Percentiles rank a stretch among this genome's conserved stretches.
Evolutionary conservation across 2,888 invertebrate species (phyloP).

Genomic region (Uropetala carovei): DNA sequence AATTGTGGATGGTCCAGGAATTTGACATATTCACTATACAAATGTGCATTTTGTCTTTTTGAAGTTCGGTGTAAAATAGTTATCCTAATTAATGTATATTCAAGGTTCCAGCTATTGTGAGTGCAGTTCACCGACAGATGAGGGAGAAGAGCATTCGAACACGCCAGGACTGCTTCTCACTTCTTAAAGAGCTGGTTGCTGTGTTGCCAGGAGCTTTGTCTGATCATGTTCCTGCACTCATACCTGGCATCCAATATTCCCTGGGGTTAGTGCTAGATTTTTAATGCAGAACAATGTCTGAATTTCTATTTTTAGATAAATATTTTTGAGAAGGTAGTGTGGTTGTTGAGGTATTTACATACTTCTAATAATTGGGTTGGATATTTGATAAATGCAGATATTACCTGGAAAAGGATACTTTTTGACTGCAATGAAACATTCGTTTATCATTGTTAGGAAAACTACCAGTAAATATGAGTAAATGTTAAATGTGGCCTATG

Average conservation of each 20-base stretch:
- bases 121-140: conserved; percentile 92
- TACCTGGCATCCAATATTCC: conserved; percentile 93
- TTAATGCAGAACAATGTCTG: background rate
- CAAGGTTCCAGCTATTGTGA: conserved; percentile 87
- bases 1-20: too few relatives aligned
- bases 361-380: background rate
- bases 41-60: too few relatives aligned
- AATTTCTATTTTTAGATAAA: background rate
- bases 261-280: conserved; percentile 77
- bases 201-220: conserved; percentile 93
- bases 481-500: too few relatives aligned
- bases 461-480: too few relatives aligned
- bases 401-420: too few relatives aligned
- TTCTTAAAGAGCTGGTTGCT: conserved; percentile 92
- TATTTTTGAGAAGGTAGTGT: background rate
- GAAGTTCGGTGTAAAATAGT: too few relatives aligned
- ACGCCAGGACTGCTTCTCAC: conserved; percentile 92
- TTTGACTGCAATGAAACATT: too few relatives aligned
- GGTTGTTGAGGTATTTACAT: background rate
- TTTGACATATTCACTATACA: too few relatives aligned
- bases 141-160: conserved; percentile 91
- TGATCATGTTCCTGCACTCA: conserved; percentile 88
- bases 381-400: background rate
- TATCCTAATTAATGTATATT: background rate
- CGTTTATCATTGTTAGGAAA: too few relatives aligned